These are phyloP conservation scores for Onychomys leucogaster DNA, from an alignment of 2,797 vertebrate species.

Conservation along the genomic window DNA sequence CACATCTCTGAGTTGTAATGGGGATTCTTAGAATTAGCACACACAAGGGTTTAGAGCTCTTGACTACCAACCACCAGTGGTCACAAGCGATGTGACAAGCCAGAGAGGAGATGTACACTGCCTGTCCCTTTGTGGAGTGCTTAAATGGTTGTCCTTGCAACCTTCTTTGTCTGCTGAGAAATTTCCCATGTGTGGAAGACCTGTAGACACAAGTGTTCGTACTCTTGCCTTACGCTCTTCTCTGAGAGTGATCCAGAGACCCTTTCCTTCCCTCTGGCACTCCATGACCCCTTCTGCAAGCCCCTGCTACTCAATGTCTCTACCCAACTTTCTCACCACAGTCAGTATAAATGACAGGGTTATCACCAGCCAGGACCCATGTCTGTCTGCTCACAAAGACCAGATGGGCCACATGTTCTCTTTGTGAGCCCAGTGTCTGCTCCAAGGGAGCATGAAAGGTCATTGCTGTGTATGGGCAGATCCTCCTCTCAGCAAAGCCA, in stretches of 20 bases:
- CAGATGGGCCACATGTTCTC: slow-evolving; percentile 32
- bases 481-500: not conserved
- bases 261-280: not conserved
- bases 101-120: not conserved
- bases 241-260: not conserved
- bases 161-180: not conserved
- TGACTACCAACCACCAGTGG: not conserved
- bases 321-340: not conserved
- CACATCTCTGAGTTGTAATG: too few relatives aligned
- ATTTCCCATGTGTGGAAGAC: not conserved
- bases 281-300: accelerated
- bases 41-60: not conserved
- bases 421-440: not conserved
- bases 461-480: not conserved
- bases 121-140: not conserved
- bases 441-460: slow-evolving; percentile 29
- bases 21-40: not conserved
- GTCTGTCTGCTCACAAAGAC: not conserved
- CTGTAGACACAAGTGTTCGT: not conserved
- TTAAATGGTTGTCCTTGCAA: not conserved
- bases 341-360: too few relatives aligned
- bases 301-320: not conserved
- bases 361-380: not conserved
- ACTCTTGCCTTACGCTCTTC: accelerated
- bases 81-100: not conserved